Conservation (phyloP, 2,113 vertebrate species). For the Hippolais icterina region DNA sequence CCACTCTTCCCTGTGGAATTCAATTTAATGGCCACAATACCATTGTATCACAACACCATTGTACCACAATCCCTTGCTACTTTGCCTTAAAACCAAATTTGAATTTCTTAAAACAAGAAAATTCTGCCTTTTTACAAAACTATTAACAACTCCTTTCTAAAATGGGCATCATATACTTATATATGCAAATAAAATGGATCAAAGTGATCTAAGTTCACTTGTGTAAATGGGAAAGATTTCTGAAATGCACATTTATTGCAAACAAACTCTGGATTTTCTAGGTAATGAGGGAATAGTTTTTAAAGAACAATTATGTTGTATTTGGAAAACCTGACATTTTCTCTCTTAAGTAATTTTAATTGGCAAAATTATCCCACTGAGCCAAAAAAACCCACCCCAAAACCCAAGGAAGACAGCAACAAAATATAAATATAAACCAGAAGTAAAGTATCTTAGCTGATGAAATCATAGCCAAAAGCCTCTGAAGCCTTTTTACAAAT, state of each 20-base stretch:
- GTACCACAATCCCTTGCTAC: background rate
- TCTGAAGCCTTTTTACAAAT: background rate
- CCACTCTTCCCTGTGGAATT: background rate
- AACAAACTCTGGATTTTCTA: background rate
- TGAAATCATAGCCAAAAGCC: background rate
- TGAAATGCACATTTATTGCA: background rate
- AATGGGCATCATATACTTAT: background rate
- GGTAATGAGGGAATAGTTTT: background rate
- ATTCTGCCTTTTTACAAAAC: background rate
- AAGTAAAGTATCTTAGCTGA: background rate
- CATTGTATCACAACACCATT: too few relatives aligned
- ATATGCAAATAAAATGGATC: background rate
- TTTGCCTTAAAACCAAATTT: background rate
- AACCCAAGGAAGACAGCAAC: background rate
- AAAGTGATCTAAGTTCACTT: background rate
- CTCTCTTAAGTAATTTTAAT: conserved; percentile 49
- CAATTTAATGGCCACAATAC: background rate
- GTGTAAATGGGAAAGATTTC: background rate
- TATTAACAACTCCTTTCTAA: background rate
- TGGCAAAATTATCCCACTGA: background rate
- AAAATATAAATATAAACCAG: conserved; percentile 25
- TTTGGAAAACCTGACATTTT: conserved; percentile 40
- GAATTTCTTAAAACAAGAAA: background rate
- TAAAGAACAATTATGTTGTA: background rate
- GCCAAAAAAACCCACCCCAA: background rate